phyloP scores from a whole-genome alignment of 2,113 vertebrate genomes.

The Plestiodon gilberti region DNA sequence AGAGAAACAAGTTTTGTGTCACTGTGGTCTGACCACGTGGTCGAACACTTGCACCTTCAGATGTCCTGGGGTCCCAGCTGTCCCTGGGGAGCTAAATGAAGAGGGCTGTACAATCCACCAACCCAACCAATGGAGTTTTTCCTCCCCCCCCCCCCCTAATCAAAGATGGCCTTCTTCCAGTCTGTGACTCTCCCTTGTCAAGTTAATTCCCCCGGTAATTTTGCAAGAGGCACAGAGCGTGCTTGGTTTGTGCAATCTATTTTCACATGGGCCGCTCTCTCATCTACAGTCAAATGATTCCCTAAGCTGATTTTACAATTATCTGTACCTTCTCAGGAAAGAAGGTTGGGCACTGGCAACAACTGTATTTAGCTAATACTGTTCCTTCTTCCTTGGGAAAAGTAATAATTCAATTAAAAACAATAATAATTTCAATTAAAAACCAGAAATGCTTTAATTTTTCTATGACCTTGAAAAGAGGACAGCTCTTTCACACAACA shows the following conservation, averaged over 20 bases:
- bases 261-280: slow-evolving; percentile 67
- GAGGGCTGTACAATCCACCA: not conserved
- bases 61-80: not conserved
- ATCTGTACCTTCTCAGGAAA: slow-evolving; percentile 71
- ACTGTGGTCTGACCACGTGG: no score
- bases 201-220: slow-evolving; percentile 64
- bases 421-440: slow-evolving; percentile 26
- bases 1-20: no score
- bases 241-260: slow-evolving; percentile 58
- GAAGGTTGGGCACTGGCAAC: slow-evolving; percentile 49
- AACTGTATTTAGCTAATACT: slow-evolving; percentile 19
- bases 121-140: not conserved
- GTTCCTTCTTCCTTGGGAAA: slow-evolving; percentile 28
- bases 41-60: no score
- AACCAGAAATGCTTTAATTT: not conserved
- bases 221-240: slow-evolving; percentile 59
- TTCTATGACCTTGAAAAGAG: not conserved
- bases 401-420: slow-evolving; percentile 28
- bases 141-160: not conserved
- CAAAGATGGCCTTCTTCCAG: slow-evolving; percentile 54
- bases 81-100: not conserved
- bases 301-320: slow-evolving; percentile 71
- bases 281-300: slow-evolving; percentile 64
- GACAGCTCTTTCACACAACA: not conserved
- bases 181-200: slow-evolving; percentile 62